A percentile compares a stretch with the other conserved stretches of the same genome.
phyloP scores from a whole-genome alignment of 2,113 vertebrate species.

The Halcyon malimbica region DNA sequence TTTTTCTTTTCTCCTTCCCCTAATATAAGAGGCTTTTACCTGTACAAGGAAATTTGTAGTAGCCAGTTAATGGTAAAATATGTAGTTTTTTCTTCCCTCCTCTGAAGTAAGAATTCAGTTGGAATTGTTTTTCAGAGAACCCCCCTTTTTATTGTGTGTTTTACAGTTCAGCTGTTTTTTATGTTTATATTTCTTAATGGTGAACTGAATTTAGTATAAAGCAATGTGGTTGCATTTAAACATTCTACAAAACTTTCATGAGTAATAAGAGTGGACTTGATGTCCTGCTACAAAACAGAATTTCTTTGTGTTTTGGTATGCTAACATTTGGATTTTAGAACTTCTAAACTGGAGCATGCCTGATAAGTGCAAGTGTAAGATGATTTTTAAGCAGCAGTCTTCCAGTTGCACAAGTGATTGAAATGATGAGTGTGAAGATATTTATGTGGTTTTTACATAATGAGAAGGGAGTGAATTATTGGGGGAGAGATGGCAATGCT shows the following conservation, averaged over 20 bases:
- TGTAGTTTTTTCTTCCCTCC: fast-evolving
- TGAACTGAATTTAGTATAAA: background rate
- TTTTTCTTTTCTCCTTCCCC: background rate
- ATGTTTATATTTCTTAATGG: background rate
- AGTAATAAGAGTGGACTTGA: background rate
- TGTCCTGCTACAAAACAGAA: background rate
- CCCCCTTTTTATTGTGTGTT: background rate
- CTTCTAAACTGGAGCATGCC: background rate
- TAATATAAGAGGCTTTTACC: background rate
- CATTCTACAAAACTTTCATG: background rate
- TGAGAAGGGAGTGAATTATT: background rate
- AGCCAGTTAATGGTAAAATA: background rate
- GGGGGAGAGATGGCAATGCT: background rate
- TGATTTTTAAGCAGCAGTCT: background rate
- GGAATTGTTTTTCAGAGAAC: background rate
- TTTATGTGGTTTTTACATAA: background rate
- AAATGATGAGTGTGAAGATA: background rate
- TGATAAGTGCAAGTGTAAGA: background rate
- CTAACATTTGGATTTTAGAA: background rate
- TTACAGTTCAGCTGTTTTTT: background rate
- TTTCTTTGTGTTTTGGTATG: background rate
- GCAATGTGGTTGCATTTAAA: background rate
- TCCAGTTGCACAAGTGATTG: background rate
- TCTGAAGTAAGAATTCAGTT: background rate
- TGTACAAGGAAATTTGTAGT: background rate